Conservation (phyloP, 64 coral and sea anemone genomes). For the Pocillopora damicornis region DNA sequence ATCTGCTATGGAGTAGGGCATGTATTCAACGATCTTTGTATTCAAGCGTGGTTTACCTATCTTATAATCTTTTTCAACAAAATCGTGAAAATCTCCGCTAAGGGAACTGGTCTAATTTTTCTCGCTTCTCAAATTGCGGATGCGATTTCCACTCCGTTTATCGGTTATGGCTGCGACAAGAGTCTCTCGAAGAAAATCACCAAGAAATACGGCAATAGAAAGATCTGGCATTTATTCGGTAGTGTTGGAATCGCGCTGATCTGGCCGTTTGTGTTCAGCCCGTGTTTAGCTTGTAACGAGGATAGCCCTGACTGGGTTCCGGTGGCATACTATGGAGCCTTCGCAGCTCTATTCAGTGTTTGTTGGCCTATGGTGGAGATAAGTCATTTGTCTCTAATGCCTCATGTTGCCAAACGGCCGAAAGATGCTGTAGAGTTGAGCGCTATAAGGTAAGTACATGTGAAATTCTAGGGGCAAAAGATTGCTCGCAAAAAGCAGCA, state of each 20-base stretch:
- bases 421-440: conserved; percentile 81
- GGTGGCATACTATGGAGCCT: conserved; percentile 58
- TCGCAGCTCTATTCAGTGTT: conserved; percentile 68
- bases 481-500: not conserved
- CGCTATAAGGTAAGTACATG: conserved; percentile 66
- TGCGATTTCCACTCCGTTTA: conserved; percentile 74
- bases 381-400: conserved; percentile 87
- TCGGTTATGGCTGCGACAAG: conserved; percentile 94
- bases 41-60: conserved; percentile 95
- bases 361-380: conserved; percentile 96
- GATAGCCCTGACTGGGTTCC: conserved; percentile 53
- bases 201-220: conserved; percentile 77
- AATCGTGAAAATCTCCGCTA: conserved; percentile 58
- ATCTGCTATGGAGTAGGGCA: conserved; percentile 84
- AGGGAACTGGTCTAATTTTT: conserved; percentile 65
- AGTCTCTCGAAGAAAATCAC: conserved; percentile 56
- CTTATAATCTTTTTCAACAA: conserved; percentile 85
- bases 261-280: conserved; percentile 85
- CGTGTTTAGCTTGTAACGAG: conserved; percentile 57
- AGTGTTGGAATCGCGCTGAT: conserved; percentile 68
- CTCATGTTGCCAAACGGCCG: conserved; percentile 63
- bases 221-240: conserved; percentile 86
- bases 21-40: conserved; percentile 92
- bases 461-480: not conserved
- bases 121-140: conserved; percentile 76